Evolutionary conservation across 2,113 vertebrate genomes (phyloP), one percentile per base, ranked within the genome.

Genomic region (Neopipo cinnamomea): DNA sequence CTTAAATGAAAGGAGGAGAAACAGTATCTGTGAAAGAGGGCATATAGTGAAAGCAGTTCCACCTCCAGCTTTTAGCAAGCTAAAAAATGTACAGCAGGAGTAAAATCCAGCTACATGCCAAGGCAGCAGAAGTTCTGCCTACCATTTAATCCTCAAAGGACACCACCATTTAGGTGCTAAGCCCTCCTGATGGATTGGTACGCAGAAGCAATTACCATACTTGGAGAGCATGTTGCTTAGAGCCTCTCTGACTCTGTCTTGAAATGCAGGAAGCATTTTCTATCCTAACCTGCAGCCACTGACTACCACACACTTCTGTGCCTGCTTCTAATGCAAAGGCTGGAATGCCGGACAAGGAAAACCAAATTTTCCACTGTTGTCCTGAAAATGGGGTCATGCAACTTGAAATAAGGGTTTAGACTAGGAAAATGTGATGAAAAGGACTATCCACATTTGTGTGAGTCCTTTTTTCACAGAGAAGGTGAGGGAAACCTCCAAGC

Each of bases 281-380:
- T 23, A 16, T 46, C n/a, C 30, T 1, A 1, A 49, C 61, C 53
- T 75, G 30, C 56, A 71, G 55, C 66, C 41, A 19, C 20, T 87
- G 44, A 25, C 35, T 50, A 39, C 22, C 11, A 44, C 56, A 68
- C 16, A 33, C 50, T 67, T 91, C 46, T 41, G 6, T 28, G 15
- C 6, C 24, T 27, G 37, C 30, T 89, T 88, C 23, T 22, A 78
- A 35, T 15, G 46, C 21, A 94, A 79, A 80, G 12, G 12, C 25
- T 93, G 80, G 75, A 93, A 96, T 92, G 92, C 70, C 83, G 49
- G n/a, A 63, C 2, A 16, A 75, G 44, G 52, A 92, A 80, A 63
- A 75, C 2, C 23, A 63, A 31, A 33, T 93, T 88, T 94, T 89
- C 66, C 47, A 41, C 30, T 73, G 0, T 25, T 73, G 28, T 65